Percentiles rank a stretch among this genome's conserved stretches.
phyloP scores from a whole-genome alignment of 2,888 invertebrate genomes.

The Sipunculus nudus region DNA sequence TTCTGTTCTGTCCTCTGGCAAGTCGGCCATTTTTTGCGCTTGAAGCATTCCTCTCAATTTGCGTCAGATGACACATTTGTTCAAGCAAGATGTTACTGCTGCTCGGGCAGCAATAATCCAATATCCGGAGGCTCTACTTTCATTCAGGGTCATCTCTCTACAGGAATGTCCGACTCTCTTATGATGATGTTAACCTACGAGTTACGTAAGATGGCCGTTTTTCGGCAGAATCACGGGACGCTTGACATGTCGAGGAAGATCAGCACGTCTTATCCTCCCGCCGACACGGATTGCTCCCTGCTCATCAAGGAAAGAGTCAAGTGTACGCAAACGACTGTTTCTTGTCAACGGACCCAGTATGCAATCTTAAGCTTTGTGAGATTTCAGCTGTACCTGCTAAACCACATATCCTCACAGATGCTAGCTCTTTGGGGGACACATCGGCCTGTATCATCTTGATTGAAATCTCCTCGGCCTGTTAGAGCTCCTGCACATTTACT shows the following conservation, averaged over 20 bases:
- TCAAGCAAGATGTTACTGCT: background rate
- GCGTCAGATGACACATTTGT: constrained; percentile 11
- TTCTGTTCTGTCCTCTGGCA: constrained; percentile 14
- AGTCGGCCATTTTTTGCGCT: constrained; percentile 30
- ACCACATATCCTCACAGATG: too few relatives aligned
- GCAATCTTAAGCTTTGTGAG: too few relatives aligned
- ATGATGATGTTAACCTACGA: constrained; percentile 10
- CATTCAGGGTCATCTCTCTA: constrained; percentile 14
- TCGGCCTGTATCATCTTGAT: too few relatives aligned
- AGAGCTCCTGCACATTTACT: too few relatives aligned
- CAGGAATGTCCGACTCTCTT: constrained; percentile 4
- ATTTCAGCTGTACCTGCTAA: too few relatives aligned
- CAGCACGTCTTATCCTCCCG: constrained; percentile 31
- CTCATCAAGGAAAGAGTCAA: constrained; percentile 33
- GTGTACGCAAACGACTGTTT: too few relatives aligned
- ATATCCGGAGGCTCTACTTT: constrained; percentile 10
- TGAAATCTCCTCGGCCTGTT: too few relatives aligned
- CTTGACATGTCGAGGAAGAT: constrained; percentile 17
- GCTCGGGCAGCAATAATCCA: constrained; percentile 7
- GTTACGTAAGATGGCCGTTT: constrained; percentile 26
- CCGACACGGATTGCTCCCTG: constrained; percentile 39
- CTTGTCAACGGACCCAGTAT: too few relatives aligned
- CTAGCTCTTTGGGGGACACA: too few relatives aligned
- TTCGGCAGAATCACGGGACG: constrained; percentile 42
- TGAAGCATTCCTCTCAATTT: constrained; percentile 5